Conservation (phyloP, 2,797 vertebrate species). For the Tokudaia muenninki region DNA sequence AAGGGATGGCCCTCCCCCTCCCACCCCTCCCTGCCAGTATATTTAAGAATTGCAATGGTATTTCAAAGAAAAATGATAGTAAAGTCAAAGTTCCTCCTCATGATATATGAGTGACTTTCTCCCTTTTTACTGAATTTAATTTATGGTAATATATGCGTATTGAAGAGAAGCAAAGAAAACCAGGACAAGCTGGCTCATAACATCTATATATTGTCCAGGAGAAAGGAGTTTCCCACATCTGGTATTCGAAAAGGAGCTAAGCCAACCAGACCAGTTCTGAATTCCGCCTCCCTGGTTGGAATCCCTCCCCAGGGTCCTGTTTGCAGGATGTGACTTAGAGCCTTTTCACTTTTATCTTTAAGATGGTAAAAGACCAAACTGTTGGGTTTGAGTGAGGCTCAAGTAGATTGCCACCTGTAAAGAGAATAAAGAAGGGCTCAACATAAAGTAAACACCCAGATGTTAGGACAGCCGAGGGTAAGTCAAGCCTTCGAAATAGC, state of each 20-base stretch:
- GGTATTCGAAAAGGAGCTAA: neutral
- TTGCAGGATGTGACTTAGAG: neutral
- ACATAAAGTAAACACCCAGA: neutral
- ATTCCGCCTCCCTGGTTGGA: neutral
- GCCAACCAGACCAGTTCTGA: neutral
- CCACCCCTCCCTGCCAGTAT: neutral
- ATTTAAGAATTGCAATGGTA: neutral
- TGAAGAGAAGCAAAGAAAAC: slow-evolving; percentile 7
- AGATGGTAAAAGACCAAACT: neutral
- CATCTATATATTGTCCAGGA: neutral
- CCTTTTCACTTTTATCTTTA: neutral
- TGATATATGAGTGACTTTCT: neutral
- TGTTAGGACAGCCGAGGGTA: neutral
- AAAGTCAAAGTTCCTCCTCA: slow-evolving; percentile 28
- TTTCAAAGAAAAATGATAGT: slow-evolving; percentile 23
- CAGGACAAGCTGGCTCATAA: neutral
- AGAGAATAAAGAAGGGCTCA: slow-evolving; percentile 14
- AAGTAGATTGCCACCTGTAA: neutral
- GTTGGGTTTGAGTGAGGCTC: neutral
- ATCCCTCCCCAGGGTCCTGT: neutral
- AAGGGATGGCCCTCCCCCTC: neutral
- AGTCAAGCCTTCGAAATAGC: neutral
- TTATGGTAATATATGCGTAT: neutral
- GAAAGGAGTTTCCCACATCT: neutral
- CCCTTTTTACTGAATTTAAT: neutral